Base-by-base conservation (phyloP, 2,113 vertebrate species). In the Athene cunicularia region DNA sequence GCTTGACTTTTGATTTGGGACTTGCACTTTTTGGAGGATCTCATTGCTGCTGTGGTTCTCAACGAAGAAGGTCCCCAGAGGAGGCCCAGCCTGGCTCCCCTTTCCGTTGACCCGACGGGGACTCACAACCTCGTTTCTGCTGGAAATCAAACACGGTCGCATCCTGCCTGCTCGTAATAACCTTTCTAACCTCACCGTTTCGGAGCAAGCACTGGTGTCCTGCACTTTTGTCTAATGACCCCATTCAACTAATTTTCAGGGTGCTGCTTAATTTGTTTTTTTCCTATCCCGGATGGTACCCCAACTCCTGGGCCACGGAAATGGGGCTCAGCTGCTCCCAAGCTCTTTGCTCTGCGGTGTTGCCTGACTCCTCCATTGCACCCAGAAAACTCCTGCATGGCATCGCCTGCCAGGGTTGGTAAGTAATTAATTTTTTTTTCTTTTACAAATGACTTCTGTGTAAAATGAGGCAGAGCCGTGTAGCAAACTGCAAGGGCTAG, bases 391-490 rank as follows among this genome's bases (percentile, higher is more conserved):
- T 82, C 27, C 75, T 30, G 77, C 11, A 0, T 18, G 75, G 17
- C 9, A 2, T 60, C 37, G 2, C 64, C 45, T 35, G 4, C 62
- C 14, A 3, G 66, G 50, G 20, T 4, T 1, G 95, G 97, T 98
- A 76, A 98, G 97, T 94, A 96, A 97, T 92, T 70, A 9, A 9
- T n/a, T 94, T 73, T 75, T 11, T 84, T n/a, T 52, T 32, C 47
- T 85, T 66, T 82, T 45, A 14, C 16, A 74, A 67, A 27, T 7
- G 8, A 8, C 27, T 28, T 9, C n/a, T 28, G 20, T 45, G 58
- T 47, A 62, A 90, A 80, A 92, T 3, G 43, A 55, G 32, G 43
- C 41, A 83, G 39, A 80, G 49, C 16, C 27, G n/a, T 49, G 3
- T 2, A 14, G n/a, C 24, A 11, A 39, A 30, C 47, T 39, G 58